Percentiles rank a stretch among this genome's conserved stretches.
Conservation (phyloP, 2,888 invertebrate genomes). For the Papilio protenor region DNA sequence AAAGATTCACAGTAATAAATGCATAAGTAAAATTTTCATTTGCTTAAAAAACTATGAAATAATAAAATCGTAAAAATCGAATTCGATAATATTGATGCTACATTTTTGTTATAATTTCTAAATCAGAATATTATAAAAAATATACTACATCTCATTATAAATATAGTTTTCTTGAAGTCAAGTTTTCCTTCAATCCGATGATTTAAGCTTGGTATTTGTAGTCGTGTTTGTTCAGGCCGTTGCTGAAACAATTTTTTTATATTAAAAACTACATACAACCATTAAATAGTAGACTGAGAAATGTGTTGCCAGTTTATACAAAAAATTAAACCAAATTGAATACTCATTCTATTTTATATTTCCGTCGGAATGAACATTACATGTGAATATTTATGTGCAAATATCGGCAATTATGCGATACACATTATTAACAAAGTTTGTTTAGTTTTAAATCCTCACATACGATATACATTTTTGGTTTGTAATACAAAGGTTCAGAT, state of each 20-base stretch:
- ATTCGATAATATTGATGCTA: background rate
- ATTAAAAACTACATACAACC: background rate
- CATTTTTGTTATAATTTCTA: background rate
- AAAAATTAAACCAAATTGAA: too few species aligned
- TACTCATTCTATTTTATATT: too few species aligned
- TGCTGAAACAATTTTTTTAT: constrained; percentile 63
- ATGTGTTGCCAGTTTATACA: too few species aligned
- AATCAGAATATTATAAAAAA: background rate
- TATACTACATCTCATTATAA: background rate
- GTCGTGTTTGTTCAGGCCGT: constrained; percentile 73
- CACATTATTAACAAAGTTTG: too few species aligned
- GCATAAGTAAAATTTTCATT: background rate
- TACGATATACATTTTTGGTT: too few species aligned
- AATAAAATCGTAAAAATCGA: background rate
- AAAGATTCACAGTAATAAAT: constrained; percentile 13
- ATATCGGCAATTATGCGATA: too few species aligned
- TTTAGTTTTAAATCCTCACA: too few species aligned
- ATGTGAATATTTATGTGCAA: too few species aligned
- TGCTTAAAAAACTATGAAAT: background rate
- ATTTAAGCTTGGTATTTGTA: constrained; percentile 67
- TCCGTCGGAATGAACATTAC: too few species aligned
- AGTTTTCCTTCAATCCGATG: background rate
- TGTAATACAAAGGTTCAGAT: too few species aligned
- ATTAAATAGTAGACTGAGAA: too few species aligned
- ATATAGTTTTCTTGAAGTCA: background rate